Conservation (phyloP, 2,888 invertebrate genomes). For the Agonopterix subpropinquella region DNA sequence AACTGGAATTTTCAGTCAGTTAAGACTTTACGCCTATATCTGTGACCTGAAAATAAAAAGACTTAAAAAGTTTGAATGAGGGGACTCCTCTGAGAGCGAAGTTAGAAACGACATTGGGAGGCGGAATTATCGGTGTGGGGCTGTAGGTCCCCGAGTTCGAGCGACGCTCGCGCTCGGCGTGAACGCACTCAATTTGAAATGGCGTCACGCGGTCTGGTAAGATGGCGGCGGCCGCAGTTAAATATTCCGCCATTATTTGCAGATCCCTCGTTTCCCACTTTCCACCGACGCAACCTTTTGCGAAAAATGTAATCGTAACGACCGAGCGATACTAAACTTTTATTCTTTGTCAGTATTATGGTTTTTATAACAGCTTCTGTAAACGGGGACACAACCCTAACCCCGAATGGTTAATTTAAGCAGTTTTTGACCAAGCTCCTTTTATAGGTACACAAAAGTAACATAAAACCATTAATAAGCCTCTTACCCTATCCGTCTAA, state of each 20-base stretch:
- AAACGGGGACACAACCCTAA: conserved; percentile 5
- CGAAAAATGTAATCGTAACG: conserved; percentile 21
- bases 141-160: not conserved
- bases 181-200: conserved; percentile 57
- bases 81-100: conserved; percentile 3
- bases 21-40: not conserved
- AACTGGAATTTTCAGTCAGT: conserved; percentile 2
- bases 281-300: conserved; percentile 27
- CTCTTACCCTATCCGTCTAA: conserved; percentile 75
- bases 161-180: conserved; percentile 19
- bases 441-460: conserved; percentile 50
- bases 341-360: conserved; percentile 16
- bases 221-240: conserved; percentile 50
- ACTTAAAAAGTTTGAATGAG: no score
- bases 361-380: conserved; percentile 5
- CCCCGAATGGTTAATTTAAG: conserved; percentile 11
- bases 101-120: conserved; percentile 15
- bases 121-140: conserved; percentile 32
- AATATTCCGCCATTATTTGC: conserved; percentile 47
- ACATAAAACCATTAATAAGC: conserved; percentile 75
- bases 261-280: conserved; percentile 39
- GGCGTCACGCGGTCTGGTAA: conserved; percentile 74
- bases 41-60: no score
- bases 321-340: conserved; percentile 16
- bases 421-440: conserved; percentile 21